Base-by-base conservation (phyloP, 2,113 vertebrate species). In the Rhipidura dahli region DNA sequence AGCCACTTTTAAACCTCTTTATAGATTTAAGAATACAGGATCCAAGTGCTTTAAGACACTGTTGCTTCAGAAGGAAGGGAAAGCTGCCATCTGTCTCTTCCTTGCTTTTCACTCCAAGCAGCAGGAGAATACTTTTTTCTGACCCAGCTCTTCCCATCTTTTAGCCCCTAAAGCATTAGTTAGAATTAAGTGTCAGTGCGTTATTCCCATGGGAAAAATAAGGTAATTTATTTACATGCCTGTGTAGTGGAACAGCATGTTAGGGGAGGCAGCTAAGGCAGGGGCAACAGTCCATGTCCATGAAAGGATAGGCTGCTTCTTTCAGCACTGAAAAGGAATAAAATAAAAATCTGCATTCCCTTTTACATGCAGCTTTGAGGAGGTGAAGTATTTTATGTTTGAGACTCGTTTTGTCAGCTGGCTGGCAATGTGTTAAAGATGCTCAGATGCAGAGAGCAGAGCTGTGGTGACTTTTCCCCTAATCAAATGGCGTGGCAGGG, bases 1-100 rank as follows among this genome's bases (percentile, higher is more conserved):
- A 88, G 68, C 42, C 72, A 31, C 72, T 92, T 87, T 63, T 54
- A 88, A 86, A 86, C 35, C 84, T 70, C 75, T 92, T 73, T 86
- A 93, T 63, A 88, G 94, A 90, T 93, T 86, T 81, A 60, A 93
- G 94, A 92, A 49, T 30, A 47, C 56, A 81, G 59, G 51, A 83
- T 95, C 79, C 83, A 51, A 73, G 90, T 93, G 79, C 90, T 93
- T 95, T 93, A 95, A 96, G 85, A 93, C 64, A 69, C 75, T 75
- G 26, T 61, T 83, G 78, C 87, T 95, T 94, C 83, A 79, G 73
- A 85, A 82, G 72, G 90, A 91, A 94, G 75, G n/a, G 71, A 90
- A 77, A 91, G 76, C 86, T 93, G 80, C 94, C 87, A 90, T 96
- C 95, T 95, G 91, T 92, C 23, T 93, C 87, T 94, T 84, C 87